Base-by-base conservation (phyloP, 2,888 invertebrate species). In the Melinopterus prodromus region DNA sequence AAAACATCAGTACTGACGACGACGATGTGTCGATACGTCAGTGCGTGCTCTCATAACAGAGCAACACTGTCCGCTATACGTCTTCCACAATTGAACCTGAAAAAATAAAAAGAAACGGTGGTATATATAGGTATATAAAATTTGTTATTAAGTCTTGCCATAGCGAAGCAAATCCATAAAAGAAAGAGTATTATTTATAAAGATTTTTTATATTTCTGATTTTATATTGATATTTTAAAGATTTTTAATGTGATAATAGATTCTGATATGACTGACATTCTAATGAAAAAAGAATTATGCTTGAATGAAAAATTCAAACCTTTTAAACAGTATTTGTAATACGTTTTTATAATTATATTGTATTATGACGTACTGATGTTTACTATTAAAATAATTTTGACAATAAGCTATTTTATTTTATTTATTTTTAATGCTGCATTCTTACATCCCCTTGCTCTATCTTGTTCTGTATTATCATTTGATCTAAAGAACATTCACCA, bases 11-110 rank as follows among this genome's bases (percentile, higher is more conserved):
- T 74, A 79, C 80, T 81, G 82, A 79, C 80, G 83, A 80, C 77
- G 78, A 80, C 77, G 81, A 81, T 78, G 79, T 83, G 79, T 82
- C 80, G 79, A 84, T 84, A 79, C 81, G 81, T 35, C 82, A 83
- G 78, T 84, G 84, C 80, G 72, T 72, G 69, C 79, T 84, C 53
- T 80, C 53, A 1, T 53, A 12, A 53, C 3, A 53, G 53, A 26
- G 53, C 7, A 2, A 53, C 53, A 12, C 12, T 53, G 53, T 53
- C 9, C 53, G 1, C 7, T 53, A 9, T 53, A 53, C 53, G 53
- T 53, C 53, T 53, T 53, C 53, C 53, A 12, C 53, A 53, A 12
- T 53, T 53, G 12, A 12, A 53, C 5, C 53, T 53, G 53, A 53
- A 53, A 53, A 53, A 53, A 26, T 26, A 26, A 12, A 53, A 53